Evolutionary conservation across 2,113 vertebrate species (phyloP).

Genomic region (Amphiprion ocellaris): DNA sequence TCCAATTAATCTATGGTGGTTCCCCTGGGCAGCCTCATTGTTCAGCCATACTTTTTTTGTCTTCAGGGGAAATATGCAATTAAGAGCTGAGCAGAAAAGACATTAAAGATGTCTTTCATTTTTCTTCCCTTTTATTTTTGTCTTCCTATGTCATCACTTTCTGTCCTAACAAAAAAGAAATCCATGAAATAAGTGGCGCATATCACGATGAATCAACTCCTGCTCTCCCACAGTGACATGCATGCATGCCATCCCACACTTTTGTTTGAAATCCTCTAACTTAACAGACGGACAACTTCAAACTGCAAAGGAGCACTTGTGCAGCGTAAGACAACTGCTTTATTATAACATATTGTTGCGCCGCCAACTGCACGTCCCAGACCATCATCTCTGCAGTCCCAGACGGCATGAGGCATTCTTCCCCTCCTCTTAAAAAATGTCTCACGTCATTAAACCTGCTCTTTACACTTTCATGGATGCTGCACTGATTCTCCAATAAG

Average conservation of each 20-base stretch:
- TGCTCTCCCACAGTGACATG: not conserved
- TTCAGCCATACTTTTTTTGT: constrained; percentile 70
- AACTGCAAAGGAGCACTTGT: constrained; percentile 10
- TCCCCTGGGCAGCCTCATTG: constrained; percentile 76
- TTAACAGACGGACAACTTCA: constrained; percentile 21
- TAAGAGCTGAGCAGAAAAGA: constrained; percentile 60
- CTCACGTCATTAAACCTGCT: constrained; percentile 69
- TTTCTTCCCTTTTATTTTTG: constrained; percentile 35
- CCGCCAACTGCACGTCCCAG: constrained; percentile 40
- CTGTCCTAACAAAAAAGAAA: constrained; percentile 1
- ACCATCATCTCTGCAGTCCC: constrained; percentile 44
- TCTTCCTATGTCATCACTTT: constrained; percentile 12
- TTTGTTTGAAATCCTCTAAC: constrained; percentile 7
- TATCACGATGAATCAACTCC: constrained; percentile 39
- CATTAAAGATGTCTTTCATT: constrained; percentile 61
- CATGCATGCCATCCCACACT: not conserved
- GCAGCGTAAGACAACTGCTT: constrained; percentile 28
- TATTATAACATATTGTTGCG: constrained; percentile 19
- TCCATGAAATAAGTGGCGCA: constrained; percentile 8
- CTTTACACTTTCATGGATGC: constrained; percentile 59
- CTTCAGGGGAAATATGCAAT: constrained; percentile 75
- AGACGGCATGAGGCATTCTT: constrained; percentile 11
- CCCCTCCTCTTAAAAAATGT: constrained; percentile 54
- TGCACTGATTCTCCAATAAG: constrained; percentile 69
- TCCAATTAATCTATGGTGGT: constrained; percentile 77